Evolutionary conservation across 2,888 invertebrate species (phyloP).

Genomic region (Tenthredo scrophulariae): DNA sequence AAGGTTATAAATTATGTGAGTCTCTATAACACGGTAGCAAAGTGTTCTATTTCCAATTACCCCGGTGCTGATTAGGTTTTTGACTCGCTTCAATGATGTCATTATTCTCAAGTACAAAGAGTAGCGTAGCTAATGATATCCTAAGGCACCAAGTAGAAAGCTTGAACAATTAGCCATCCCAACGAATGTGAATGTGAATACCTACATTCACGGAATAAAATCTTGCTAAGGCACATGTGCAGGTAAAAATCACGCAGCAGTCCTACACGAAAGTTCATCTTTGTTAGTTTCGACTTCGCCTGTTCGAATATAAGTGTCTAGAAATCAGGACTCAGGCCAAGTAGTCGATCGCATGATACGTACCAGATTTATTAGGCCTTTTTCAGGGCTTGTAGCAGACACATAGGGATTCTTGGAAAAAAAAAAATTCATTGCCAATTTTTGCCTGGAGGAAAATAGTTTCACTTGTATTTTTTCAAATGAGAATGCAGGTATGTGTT

Average conservation of each 20-base stretch:
- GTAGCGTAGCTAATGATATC: background rate
- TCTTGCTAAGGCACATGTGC: background rate
- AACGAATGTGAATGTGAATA: background rate
- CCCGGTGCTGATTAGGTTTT: background rate
- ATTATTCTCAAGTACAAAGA: constrained; percentile 1
- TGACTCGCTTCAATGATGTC: background rate
- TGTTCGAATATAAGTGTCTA: background rate
- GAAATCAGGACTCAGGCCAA: background rate
- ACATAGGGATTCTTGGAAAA: too few relatives aligned
- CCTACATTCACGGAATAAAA: background rate
- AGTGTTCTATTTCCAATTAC: background rate
- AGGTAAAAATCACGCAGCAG: background rate
- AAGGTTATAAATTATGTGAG: background rate
- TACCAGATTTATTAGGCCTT: too few relatives aligned
- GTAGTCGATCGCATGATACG: too few relatives aligned
- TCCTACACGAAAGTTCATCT: background rate
- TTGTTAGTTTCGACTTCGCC: background rate
- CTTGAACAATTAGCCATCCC: background rate
- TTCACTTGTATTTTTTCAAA: too few relatives aligned
- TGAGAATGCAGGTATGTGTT: too few relatives aligned
- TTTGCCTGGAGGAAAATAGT: too few relatives aligned
- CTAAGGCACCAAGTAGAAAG: background rate
- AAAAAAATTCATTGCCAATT: too few relatives aligned
- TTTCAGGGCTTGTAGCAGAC: too few relatives aligned
- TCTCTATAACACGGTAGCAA: background rate